Evolutionary conservation across 2,888 invertebrate genomes (phyloP).

Genomic region (Anarsia innoxiella): DNA sequence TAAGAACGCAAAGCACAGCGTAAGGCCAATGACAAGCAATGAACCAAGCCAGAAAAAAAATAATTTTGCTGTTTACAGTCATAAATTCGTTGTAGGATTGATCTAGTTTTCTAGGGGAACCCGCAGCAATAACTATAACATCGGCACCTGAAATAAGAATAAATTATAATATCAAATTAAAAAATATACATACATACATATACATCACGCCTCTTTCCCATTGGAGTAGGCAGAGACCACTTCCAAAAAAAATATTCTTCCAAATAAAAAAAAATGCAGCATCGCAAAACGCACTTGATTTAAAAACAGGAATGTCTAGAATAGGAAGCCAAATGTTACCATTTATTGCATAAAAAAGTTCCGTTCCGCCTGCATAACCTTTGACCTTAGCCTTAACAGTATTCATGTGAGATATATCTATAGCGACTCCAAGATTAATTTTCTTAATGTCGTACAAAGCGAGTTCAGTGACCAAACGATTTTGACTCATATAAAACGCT

Average conservation of each 20-base stretch:
- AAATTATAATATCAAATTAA: no score
- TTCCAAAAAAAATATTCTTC: slow-evolving; percentile 63
- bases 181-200: no score
- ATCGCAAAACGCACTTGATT: no score
- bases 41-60: no score
- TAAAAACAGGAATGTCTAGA: background rate
- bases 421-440: background rate
- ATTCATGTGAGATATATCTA: slow-evolving; percentile 7
- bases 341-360: background rate
- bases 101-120: slow-evolving; percentile 95
- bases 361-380: background rate
- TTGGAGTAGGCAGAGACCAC: no score
- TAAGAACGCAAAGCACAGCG: slow-evolving; percentile 91
- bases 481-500: background rate
- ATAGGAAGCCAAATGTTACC: no score
- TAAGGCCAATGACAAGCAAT: slow-evolving; percentile 88
- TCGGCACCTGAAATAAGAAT: slow-evolving; percentile 67
- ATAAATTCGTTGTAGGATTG: no score
- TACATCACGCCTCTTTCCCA: no score
- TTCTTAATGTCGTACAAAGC: background rate
- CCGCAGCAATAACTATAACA: slow-evolving; percentile 93
- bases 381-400: background rate
- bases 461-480: background rate
- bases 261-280: no score
- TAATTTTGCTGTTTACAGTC: no score